These are phyloP conservation scores for Rissa tridactyla DNA, from an alignment of 2,113 vertebrate genomes.

Conservation along the genomic window DNA sequence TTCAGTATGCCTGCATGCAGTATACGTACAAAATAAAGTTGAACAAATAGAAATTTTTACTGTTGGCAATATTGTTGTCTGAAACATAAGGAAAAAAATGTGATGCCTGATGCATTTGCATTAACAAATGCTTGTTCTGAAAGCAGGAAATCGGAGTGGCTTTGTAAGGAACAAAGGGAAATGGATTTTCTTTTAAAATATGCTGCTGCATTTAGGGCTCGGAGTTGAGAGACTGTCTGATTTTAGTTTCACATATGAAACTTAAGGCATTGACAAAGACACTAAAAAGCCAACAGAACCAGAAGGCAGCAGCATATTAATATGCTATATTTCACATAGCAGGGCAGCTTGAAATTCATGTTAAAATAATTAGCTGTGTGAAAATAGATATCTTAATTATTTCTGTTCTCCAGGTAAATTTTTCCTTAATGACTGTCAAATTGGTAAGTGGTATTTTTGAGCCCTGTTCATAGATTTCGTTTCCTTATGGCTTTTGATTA, in stretches of 20 bases:
- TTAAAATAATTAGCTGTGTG: background rate
- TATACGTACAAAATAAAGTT: slow-evolving; percentile 23
- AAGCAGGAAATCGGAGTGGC: background rate
- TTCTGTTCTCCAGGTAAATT: background rate
- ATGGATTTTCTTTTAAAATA: background rate
- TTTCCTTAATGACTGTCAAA: background rate
- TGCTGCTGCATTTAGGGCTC: background rate
- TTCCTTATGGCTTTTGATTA: background rate
- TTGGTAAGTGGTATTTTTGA: background rate
- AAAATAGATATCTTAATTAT: background rate
- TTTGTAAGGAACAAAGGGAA: background rate
- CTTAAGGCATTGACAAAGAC: background rate
- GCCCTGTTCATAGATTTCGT: background rate
- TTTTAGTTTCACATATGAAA: background rate
- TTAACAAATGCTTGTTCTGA: slow-evolving; percentile 42
- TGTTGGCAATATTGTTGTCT: slow-evolving; percentile 3
- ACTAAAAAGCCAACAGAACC: background rate
- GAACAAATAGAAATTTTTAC: slow-evolving; percentile 39
- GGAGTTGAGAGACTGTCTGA: background rate
- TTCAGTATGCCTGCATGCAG: slow-evolving; percentile 9
- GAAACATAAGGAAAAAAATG: slow-evolving; percentile 40
- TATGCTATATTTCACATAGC: background rate
- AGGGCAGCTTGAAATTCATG: background rate
- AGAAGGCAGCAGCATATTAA: background rate
- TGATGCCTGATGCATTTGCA: background rate